Evolutionary conservation across 2,113 vertebrate species (phyloP).

Genomic region (Anguilla japonica): DNA sequence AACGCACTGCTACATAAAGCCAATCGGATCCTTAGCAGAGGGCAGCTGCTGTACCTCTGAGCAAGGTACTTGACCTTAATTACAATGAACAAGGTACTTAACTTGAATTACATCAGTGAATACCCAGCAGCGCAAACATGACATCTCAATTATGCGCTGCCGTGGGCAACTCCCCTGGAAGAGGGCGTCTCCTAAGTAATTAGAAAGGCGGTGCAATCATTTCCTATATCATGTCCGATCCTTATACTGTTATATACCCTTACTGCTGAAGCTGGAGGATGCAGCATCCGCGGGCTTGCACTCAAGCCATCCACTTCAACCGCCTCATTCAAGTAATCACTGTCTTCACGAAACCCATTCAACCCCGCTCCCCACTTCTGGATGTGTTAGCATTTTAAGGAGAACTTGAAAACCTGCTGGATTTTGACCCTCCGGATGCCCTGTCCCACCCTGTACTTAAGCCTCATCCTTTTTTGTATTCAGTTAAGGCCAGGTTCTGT

Average conservation of each 20-base stretch:
- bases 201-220: background rate
- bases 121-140: background rate
- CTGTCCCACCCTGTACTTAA: background rate
- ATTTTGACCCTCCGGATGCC: background rate
- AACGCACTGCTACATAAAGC: background rate
- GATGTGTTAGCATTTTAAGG: background rate
- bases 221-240: background rate
- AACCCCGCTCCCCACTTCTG: background rate
- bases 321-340: background rate
- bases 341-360: background rate
- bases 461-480: background rate
- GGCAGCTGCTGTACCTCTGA: background rate
- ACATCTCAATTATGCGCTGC: background rate
- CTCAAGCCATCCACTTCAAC: background rate
- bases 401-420: background rate
- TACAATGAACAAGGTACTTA: background rate
- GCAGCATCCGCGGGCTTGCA: background rate
- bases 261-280: background rate
- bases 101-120: slow-evolving; percentile 1
- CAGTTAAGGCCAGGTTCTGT: background rate
- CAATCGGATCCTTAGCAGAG: background rate
- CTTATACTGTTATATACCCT: background rate
- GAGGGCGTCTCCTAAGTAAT: background rate
- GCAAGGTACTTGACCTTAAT: background rate
- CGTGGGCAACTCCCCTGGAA: background rate